phyloP scores from a whole-genome alignment of 2,888 invertebrate genomes.

The Chelonus formosanus region DNA sequence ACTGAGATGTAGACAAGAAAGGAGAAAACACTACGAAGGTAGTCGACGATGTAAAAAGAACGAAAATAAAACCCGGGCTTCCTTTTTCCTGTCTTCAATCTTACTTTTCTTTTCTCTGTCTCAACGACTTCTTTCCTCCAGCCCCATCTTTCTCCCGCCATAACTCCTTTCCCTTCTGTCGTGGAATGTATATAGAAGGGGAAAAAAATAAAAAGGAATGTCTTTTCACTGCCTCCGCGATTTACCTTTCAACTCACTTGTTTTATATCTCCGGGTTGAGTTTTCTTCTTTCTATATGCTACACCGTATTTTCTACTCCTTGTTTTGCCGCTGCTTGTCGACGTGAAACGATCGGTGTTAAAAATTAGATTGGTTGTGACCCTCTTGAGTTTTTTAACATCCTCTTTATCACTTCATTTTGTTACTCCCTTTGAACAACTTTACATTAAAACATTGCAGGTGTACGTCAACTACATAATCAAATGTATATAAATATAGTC shows the following conservation, averaged over 20 bases:
- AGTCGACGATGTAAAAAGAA: slow-evolving; percentile 38
- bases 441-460: not conserved
- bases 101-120: slow-evolving; percentile 33
- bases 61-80: slow-evolving; percentile 51
- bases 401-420: slow-evolving; percentile 2
- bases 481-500: too few species aligned
- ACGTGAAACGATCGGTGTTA: slow-evolving; percentile 49
- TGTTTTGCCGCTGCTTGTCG: slow-evolving; percentile 17
- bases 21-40: slow-evolving; percentile 29
- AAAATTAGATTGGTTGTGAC: slow-evolving; percentile 50
- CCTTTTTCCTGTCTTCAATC: slow-evolving; percentile 53
- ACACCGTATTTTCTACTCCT: slow-evolving; percentile 22
- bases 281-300: slow-evolving; percentile 19
- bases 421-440: not conserved
- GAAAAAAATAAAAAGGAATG: slow-evolving; percentile 47
- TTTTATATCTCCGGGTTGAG: slow-evolving; percentile 50
- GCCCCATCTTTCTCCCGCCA: slow-evolving; percentile 19
- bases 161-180: slow-evolving; percentile 29
- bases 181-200: slow-evolving; percentile 10
- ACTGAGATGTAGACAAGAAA: slow-evolving; percentile 16
- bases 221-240: slow-evolving; percentile 54
- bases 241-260: slow-evolving; percentile 59
- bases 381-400: slow-evolving; percentile 19
- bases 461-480: too few species aligned
- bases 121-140: slow-evolving; percentile 21